Evolutionary conservation across 2,888 invertebrate genomes (phyloP).

Genomic region (Mellilla xanthometata): DNA sequence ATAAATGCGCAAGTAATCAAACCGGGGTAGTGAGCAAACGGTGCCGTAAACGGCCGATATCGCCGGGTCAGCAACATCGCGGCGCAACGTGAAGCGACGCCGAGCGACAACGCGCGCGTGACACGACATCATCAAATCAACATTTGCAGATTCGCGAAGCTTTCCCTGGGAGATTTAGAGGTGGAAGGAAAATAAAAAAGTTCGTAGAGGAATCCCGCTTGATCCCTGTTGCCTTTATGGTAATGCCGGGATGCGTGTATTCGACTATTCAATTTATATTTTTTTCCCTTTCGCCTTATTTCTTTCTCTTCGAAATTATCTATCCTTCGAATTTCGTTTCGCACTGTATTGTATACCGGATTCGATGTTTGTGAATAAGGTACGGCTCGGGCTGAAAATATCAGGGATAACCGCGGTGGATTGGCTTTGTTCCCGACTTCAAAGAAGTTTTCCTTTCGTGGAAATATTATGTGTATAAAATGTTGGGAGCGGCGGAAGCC

Average conservation of each 20-base stretch:
- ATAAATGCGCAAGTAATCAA: slow-evolving; percentile 46
- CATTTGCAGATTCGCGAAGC: slow-evolving; percentile 83
- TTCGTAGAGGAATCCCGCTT: slow-evolving; percentile 81
- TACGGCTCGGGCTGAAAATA: slow-evolving; percentile 74
- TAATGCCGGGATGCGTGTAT: slow-evolving; percentile 82
- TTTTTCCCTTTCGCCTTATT: slow-evolving; percentile 79
- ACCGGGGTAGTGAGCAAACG: slow-evolving; percentile 24
- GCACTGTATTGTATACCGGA: slow-evolving; percentile 80
- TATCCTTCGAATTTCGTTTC: slow-evolving; percentile 82
- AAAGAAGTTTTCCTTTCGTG: slow-evolving; percentile 72
- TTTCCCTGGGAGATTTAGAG: slow-evolving; percentile 81
- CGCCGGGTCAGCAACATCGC: slow-evolving; percentile 44
- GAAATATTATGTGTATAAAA: slow-evolving; percentile 74
- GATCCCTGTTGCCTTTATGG: slow-evolving; percentile 82
- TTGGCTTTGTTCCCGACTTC: slow-evolving; percentile 80
- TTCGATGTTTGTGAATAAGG: slow-evolving; percentile 81
- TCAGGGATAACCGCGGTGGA: slow-evolving; percentile 78
- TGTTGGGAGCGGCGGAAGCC: slow-evolving; percentile 46
- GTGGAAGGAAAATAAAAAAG: slow-evolving; percentile 83
- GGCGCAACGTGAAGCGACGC: slow-evolving; percentile 22
- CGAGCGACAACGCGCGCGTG: slow-evolving; percentile 36
- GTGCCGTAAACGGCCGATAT: slow-evolving; percentile 38
- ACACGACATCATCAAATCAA: slow-evolving; percentile 79
- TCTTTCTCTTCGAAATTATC: slow-evolving; percentile 79
- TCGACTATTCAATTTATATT: slow-evolving; percentile 82